Percentiles rank a stretch among this genome's conserved stretches.
Evolutionary conservation across 1,140 invertebrate genomes (phyloP).

Genomic region (Triops cancriformis): DNA sequence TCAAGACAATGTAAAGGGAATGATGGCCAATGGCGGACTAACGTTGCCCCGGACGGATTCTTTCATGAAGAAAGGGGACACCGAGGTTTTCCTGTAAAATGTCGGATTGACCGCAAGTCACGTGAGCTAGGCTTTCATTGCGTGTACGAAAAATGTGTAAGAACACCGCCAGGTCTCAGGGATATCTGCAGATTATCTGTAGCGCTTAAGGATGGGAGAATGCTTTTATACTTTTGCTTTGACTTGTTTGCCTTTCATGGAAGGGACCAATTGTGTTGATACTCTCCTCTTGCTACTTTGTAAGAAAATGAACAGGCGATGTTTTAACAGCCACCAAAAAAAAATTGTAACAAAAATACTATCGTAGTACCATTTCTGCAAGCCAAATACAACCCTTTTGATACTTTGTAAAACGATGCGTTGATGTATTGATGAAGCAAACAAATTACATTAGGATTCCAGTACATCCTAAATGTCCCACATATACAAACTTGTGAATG

Average conservation of each 20-base stretch:
- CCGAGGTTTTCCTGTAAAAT: not conserved
- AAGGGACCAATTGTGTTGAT: not conserved
- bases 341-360: not conserved
- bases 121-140: not conserved
- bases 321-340: not conserved
- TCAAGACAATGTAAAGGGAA: not conserved
- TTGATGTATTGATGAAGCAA: not conserved
- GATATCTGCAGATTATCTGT: not conserved
- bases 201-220: not conserved
- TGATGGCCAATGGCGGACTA: not conserved
- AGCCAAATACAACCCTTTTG: not conserved
- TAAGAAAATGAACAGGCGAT: not conserved
- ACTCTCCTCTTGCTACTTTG: not conserved
- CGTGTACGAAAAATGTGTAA: not conserved
- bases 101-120: not conserved
- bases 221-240: not conserved
- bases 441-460: not conserved
- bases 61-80: not conserved
- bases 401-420: conserved; percentile 2
- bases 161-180: not conserved
- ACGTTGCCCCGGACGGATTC: not conserved
- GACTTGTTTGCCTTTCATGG: not conserved
- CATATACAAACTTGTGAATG: not conserved
- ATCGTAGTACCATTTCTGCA: not conserved
- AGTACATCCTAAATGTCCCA: not conserved